These are phyloP conservation scores for Ataeniobius toweri DNA, from an alignment of 2,797 vertebrate genomes.

Conservation along the genomic window DNA sequence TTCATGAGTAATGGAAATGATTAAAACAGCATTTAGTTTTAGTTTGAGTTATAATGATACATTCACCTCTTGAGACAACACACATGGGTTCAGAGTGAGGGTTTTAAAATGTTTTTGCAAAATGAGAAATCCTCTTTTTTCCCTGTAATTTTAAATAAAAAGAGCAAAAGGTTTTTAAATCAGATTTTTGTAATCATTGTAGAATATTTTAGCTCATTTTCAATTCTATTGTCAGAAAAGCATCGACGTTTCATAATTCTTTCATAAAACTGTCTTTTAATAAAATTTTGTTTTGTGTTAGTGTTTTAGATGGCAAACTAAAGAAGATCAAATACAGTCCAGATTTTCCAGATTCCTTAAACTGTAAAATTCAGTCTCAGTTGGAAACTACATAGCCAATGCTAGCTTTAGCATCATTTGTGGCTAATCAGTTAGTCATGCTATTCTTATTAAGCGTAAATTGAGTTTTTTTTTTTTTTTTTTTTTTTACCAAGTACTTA, in stretches of 20 bases:
- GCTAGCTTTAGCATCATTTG: too few relatives aligned
- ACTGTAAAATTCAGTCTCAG: neutral
- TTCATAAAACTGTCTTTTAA: too few relatives aligned
- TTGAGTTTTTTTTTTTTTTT: too few relatives aligned
- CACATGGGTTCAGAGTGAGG: neutral
- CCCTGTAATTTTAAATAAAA: neutral
- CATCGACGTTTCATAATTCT: too few relatives aligned
- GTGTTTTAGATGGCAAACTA: neutral
- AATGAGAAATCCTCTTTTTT: too few relatives aligned
- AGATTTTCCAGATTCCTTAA: neutral
- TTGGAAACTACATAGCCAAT: neutral
- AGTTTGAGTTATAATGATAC: neutral
- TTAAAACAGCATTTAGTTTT: conserved; percentile 23
- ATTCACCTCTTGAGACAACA: neutral
- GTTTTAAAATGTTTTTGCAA: too few relatives aligned
- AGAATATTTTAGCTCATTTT: neutral
- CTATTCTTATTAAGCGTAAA: too few relatives aligned
- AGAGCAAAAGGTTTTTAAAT: neutral
- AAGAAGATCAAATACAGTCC: neutral
- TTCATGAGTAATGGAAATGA: conserved; percentile 30
- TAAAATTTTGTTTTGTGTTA: too few relatives aligned
- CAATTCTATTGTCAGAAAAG: neutral
- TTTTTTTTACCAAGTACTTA: too few relatives aligned
- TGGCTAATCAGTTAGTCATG: too few relatives aligned
- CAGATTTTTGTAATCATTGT: neutral